These are phyloP conservation scores for Perca flavescens DNA, from an alignment of 2,113 vertebrate genomes.

Conservation along the genomic window DNA sequence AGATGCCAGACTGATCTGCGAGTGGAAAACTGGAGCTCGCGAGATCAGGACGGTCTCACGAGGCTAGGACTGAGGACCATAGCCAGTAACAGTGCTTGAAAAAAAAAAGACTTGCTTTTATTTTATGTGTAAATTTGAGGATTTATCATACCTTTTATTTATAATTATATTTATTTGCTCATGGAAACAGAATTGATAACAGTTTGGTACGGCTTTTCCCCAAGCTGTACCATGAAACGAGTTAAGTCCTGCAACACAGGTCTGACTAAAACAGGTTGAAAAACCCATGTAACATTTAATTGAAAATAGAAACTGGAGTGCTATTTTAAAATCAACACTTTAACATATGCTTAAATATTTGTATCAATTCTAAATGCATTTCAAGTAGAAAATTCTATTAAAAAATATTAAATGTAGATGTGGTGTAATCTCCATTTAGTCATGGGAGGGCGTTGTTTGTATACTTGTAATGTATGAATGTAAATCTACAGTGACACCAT, in stretches of 20 bases:
- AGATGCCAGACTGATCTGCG: too few relatives aligned
- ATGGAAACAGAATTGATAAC: background rate
- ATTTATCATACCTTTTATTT: background rate
- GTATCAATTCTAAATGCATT: background rate
- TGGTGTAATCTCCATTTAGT: background rate
- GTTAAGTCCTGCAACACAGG: background rate
- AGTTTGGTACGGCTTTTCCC: background rate
- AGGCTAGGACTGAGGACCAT: background rate
- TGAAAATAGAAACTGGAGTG: background rate
- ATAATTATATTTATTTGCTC: background rate
- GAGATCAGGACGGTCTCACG: too few relatives aligned
- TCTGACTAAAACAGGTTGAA: background rate
- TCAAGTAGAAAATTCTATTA: background rate
- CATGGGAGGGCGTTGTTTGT: background rate
- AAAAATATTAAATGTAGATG: background rate
- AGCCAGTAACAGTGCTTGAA: background rate
- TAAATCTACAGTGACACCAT: background rate
- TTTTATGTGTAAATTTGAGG: background rate
- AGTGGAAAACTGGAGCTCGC: too few relatives aligned
- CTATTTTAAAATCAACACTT: background rate
- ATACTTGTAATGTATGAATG: background rate
- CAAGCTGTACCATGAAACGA: background rate
- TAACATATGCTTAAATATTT: background rate
- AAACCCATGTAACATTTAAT: background rate
- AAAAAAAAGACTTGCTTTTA: background rate